Evolutionary conservation across 2,797 vertebrate species (phyloP), one percentile per base, ranked within the genome.

Genomic region (Limnodromus scolopaceus): DNA sequence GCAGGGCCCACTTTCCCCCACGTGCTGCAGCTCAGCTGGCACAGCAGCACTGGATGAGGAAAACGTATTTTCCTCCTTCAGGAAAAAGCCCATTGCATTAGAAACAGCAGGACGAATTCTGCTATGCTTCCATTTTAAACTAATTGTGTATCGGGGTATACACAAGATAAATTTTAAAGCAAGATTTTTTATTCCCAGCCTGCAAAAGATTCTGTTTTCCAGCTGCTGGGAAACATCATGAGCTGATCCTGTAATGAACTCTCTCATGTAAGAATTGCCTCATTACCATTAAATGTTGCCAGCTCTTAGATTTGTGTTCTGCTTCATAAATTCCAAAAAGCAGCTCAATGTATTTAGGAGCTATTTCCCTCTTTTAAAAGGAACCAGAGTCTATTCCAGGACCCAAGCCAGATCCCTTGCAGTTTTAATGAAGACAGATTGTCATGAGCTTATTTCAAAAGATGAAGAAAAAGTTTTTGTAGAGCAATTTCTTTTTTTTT

Each of bases 341-440:
- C 48, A 84, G 46, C 66, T 91, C 71, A 53, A 36, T 89, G 78
- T 85, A 85, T 93, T 95, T 85, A 92, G 82, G 84, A 94, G 76
- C 57, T 58, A 87, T 92, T 95, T 92, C 45, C 38, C 84, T 86
- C 38, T 80, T 92, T 95, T 89, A 58, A 95, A 89, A 93, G 82
- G 58, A 93, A 20, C 19, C 38, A 49, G 78, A 87, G 34, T 57
- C 78, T 89, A 16, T 78, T 96, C 71, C 64, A 94, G 64, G 68
- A 94, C 57, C 32, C 18, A 74, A 58, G 48, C 81, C 88, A 93
- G 81, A 63, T 82, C 63, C 32, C 48, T 91, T 80, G 48, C 38
- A 34, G n/a, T 87, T 83, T 87, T 77, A 96, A 94, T 93, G 78
- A 95, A 92, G 89, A 96, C 72, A 91, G 60, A 96, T 85, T 94